Evolutionary conservation across 2,888 invertebrate species (phyloP).

Genomic region (Penaeus monodon): DNA sequence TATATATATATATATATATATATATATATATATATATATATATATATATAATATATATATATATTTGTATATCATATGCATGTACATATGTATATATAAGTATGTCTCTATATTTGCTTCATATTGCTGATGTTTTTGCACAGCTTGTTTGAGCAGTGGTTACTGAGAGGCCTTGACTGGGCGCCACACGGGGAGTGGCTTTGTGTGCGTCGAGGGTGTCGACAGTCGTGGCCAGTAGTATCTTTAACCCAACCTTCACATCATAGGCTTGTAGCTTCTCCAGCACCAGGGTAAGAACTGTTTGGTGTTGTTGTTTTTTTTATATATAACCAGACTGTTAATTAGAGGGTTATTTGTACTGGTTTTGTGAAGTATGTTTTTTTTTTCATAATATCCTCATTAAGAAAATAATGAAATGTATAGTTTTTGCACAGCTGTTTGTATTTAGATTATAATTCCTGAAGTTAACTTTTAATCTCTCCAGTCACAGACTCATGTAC

Average conservation of each 20-base stretch:
- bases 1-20: background rate
- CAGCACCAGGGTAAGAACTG: conserved; percentile 37
- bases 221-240: conserved; percentile 60
- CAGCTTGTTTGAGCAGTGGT: conserved; percentile 65
- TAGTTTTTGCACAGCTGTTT: too few species aligned
- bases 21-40: too few species aligned
- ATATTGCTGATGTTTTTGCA: background rate
- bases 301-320: background rate
- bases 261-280: conserved; percentile 51
- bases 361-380: too few species aligned
- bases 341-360: too few species aligned
- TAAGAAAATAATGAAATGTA: too few species aligned
- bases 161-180: conserved; percentile 62
- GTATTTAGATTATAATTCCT: too few species aligned
- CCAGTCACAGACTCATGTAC: background rate
- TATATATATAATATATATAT: too few species aligned
- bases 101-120: too few species aligned
- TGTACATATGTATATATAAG: background rate
- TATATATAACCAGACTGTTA: too few species aligned
- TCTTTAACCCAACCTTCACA: conserved; percentile 39
- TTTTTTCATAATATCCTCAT: too few species aligned
- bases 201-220: conserved; percentile 55
- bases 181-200: conserved; percentile 64
- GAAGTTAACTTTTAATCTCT: too few species aligned
- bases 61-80: too few species aligned